Conservation (phyloP, 2,888 invertebrate genomes). For the Diaprepes abbreviatus region DNA sequence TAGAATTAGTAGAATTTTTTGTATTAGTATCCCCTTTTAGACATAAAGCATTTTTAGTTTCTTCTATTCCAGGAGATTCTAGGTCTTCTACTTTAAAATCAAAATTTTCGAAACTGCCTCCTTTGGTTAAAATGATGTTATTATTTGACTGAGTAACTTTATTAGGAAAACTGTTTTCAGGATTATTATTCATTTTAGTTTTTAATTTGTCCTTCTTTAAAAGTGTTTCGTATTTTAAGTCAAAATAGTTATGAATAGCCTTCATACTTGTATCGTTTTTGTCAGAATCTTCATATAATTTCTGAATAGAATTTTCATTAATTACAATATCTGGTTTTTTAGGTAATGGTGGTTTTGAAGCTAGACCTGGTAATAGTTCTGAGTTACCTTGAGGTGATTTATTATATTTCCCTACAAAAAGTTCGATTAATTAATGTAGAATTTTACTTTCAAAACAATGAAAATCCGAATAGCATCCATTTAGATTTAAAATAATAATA, state of each 20-base stretch:
- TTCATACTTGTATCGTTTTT: slow-evolving; percentile 31
- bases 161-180: not conserved
- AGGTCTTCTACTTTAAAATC: not conserved
- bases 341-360: slow-evolving; percentile 64
- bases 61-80: no score
- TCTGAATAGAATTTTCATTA: slow-evolving; percentile 1
- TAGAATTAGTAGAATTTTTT: not conserved
- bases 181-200: not conserved
- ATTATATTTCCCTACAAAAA: not conserved
- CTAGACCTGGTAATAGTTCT: slow-evolving; percentile 59
- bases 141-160: not conserved
- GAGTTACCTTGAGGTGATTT: not conserved
- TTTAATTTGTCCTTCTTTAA: slow-evolving; percentile 14
- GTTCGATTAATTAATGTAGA: no score
- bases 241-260: slow-evolving; percentile 58
- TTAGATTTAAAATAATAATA: no score
- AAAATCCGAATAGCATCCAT: no score
- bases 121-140: not conserved
- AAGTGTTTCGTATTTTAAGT: slow-evolving; percentile 54
- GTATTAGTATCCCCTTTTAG: not conserved
- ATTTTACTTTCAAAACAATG: no score
- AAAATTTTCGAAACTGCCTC: not conserved
- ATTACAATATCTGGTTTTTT: slow-evolving; percentile 54
- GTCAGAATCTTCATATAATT: slow-evolving; percentile 17
- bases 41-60: not conserved